Base-by-base conservation (phyloP, 1,140 invertebrate species). In the Berghia stephanieae region DNA sequence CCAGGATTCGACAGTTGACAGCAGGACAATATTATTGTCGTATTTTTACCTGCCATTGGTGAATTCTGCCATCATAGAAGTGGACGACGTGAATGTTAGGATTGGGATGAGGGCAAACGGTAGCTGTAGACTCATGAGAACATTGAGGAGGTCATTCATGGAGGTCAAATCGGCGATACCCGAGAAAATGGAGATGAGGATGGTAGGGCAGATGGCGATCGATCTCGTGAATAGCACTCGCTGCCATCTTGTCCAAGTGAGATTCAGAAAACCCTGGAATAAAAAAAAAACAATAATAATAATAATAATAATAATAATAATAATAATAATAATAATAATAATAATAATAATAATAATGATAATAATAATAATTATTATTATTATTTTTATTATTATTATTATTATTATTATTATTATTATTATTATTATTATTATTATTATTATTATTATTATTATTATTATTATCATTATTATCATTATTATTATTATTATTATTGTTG, bases 141-240 rank as follows among this genome's bases (percentile, higher is more conserved):
- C 95, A 89, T 98, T 98, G 1, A 98, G 89, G n/a, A 95, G 90
- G 86, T 97, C 96, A 86, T 98, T 98, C 93, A 98, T 93, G 24
- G 89, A 90, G 31, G 94, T 95, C 49, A 98, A 88, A 80, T 96
- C 92, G 27, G 93, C 86, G 81, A 97, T 93, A 69, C 94, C 90
- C 67, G 92, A 92, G 79, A 86, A 95, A 79, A 94, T 92, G 2
- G 96, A 94, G 0, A 95, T 91, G 8, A 94, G 91, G 77, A 98
- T 93, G n/a, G 96, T 97, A 3, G 96, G 96, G 16, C 94, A 89
- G 82, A 98, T 97, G 27, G 96, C 96, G 81, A 97, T 94, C 1
- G 93, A 92, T 81, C 96, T 91, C 0, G 96, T 98, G 71, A 96
- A 92, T 5, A 97, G 88, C 6, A 97, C 95, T 90, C 96, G 89